phyloP scores from a whole-genome alignment of 2,113 vertebrate genomes.

The Peromyscus leucopus region DNA sequence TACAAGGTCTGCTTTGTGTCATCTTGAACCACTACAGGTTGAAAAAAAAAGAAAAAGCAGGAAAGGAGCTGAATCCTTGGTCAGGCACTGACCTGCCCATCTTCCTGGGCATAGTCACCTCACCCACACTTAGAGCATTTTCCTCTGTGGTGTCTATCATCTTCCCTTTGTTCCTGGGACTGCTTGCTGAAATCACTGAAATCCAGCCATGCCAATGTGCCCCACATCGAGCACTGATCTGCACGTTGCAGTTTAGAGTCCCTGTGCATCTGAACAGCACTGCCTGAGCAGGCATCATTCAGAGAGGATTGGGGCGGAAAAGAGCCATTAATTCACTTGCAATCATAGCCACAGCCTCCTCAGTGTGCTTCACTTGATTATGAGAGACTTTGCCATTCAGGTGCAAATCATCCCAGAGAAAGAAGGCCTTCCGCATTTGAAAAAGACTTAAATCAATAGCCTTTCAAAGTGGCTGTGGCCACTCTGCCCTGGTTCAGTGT shows the following conservation, averaged over 20 bases:
- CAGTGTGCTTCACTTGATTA: constrained; percentile 49
- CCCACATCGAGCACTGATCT: not conserved
- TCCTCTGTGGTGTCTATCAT: accelerated
- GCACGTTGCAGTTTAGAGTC: not conserved
- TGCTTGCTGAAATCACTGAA: not conserved
- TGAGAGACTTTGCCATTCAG: constrained; percentile 19
- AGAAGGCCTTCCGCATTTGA: not conserved
- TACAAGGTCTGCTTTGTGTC: not conserved
- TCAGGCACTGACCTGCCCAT: not conserved
- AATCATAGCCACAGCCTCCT: not conserved
- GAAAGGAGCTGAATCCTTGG: not conserved
- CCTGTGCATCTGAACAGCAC: not conserved
- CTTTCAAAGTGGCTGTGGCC: not conserved
- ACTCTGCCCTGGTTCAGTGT: not conserved
- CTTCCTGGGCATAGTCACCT: not conserved
- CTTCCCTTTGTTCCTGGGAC: not conserved
- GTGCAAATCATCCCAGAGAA: constrained; percentile 47
- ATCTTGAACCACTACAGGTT: not conserved
- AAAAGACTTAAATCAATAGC: not conserved
- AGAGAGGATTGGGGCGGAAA: not conserved
- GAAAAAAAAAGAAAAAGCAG: constrained; percentile 25
- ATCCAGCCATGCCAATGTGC: not conserved
- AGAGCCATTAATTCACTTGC: not conserved
- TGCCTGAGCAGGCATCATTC: not conserved
- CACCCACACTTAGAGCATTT: not conserved